Evolutionary conservation across 2,113 vertebrate genomes (phyloP).

Genomic region (Mirza zaza): DNA sequence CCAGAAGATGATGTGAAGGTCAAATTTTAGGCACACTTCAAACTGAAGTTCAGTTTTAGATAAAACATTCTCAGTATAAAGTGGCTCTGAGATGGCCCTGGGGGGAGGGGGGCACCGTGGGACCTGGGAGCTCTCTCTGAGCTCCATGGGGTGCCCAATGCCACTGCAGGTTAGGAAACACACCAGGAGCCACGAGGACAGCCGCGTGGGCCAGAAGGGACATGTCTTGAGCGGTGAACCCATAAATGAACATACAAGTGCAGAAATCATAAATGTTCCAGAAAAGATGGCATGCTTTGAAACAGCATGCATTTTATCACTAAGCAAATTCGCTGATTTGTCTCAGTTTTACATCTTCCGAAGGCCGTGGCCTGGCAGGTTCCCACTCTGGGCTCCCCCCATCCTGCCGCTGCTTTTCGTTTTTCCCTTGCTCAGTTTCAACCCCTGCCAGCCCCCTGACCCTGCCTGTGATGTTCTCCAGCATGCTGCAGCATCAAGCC

Average conservation of each 20-base stretch:
- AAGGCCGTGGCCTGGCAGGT: background rate
- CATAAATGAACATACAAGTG: background rate
- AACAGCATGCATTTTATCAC: background rate
- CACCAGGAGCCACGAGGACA: accelerated
- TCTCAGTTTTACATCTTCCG: background rate
- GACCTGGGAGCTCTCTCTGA: background rate
- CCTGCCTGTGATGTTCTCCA: background rate
- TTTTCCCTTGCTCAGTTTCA: background rate
- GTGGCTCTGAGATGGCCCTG: background rate
- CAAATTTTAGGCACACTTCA: background rate
- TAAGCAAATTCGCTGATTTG: background rate
- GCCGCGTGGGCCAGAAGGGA: background rate
- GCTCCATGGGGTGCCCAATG: background rate
- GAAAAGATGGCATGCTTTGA: background rate
- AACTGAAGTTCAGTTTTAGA: background rate
- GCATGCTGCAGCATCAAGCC: background rate
- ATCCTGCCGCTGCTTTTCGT: conserved; percentile 4
- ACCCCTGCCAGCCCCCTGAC: conserved; percentile 1
- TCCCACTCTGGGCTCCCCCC: background rate
- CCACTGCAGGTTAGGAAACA: background rate
- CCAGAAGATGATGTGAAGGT: background rate
- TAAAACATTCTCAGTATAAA: background rate
- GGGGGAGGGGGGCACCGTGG: background rate
- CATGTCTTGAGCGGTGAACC: background rate
- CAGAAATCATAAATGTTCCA: background rate